phyloP scores from a whole-genome alignment of 1,140 invertebrate genomes.

The Trichonephila clavipes region DNA sequence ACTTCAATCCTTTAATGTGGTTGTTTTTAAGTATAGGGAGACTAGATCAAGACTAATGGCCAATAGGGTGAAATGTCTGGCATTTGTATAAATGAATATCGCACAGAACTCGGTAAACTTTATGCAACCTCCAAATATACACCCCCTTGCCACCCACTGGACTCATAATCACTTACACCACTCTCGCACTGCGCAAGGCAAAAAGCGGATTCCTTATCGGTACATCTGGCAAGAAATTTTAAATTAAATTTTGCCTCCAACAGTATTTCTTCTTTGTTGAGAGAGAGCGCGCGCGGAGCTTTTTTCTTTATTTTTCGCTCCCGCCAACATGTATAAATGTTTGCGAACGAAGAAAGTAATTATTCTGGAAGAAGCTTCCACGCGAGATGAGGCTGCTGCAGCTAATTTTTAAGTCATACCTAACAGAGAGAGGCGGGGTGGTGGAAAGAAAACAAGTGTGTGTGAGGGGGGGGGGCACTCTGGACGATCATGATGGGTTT shows the following conservation, averaged over 20 bases:
- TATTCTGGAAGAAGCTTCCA: constrained; percentile 5
- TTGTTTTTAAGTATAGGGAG: no score
- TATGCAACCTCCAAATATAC: background rate
- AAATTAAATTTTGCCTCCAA: constrained; percentile 57
- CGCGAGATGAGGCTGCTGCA: background rate
- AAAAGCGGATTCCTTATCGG: constrained; percentile 3
- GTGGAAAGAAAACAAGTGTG: background rate
- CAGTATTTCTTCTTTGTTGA: constrained; percentile 35
- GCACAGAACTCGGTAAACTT: no score
- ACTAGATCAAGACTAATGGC: no score
- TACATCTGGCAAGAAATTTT: constrained; percentile 37
- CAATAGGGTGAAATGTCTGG: no score
- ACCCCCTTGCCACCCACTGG: background rate
- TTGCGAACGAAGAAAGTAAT: constrained; percentile 48
- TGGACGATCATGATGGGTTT: background rate
- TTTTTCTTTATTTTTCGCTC: constrained; percentile 9
- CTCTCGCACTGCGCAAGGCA: background rate
- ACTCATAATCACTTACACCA: background rate
- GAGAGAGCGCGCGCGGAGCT: background rate
- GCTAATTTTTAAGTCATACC: constrained; percentile 44
- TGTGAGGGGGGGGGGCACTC: background rate
- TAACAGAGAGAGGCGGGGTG: no score
- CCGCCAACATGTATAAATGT: background rate
- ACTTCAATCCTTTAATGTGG: no score
- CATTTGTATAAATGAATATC: no score